Evolutionary conservation across 2,888 invertebrate species (phyloP).

Genomic region (Mechanitis mazaeus): DNA sequence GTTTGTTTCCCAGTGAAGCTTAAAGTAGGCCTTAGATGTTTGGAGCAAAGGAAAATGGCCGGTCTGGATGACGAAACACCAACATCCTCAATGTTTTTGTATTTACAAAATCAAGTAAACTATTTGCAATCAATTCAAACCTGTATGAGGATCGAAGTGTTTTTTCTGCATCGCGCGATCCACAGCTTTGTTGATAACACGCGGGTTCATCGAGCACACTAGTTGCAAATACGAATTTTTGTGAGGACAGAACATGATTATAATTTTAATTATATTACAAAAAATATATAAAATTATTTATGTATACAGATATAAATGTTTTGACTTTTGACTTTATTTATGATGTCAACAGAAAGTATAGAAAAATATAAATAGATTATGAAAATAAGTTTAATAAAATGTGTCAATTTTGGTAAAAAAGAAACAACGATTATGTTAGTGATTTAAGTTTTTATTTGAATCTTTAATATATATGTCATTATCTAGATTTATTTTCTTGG

Average conservation of each 20-base stretch:
- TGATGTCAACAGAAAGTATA: neutral
- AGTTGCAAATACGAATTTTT: constrained; percentile 66
- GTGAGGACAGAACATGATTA: constrained; percentile 59
- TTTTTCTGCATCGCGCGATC: constrained; percentile 50
- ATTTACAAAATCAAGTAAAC: neutral
- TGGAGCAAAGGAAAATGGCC: no score
- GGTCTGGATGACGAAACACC: no score
- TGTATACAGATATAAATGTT: constrained; percentile 4
- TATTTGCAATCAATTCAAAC: constrained; percentile 32
- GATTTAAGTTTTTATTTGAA: neutral
- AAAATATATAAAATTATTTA: neutral
- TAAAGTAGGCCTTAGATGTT: no score
- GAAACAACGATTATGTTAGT: neutral
- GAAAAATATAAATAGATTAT: neutral
- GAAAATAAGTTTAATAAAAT: neutral
- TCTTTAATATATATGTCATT: neutral
- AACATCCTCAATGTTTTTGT: no score
- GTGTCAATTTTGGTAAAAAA: neutral
- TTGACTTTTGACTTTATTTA: neutral
- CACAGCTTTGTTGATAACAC: constrained; percentile 61
- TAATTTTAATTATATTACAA: neutral
- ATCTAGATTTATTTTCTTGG: constrained; percentile 47
- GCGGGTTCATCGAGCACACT: constrained; percentile 56
- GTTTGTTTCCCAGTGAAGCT: no score
- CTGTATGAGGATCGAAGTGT: constrained; percentile 47